Conservation (phyloP, 2,797 vertebrate genomes). For the Eidolon dupreanum region DNA sequence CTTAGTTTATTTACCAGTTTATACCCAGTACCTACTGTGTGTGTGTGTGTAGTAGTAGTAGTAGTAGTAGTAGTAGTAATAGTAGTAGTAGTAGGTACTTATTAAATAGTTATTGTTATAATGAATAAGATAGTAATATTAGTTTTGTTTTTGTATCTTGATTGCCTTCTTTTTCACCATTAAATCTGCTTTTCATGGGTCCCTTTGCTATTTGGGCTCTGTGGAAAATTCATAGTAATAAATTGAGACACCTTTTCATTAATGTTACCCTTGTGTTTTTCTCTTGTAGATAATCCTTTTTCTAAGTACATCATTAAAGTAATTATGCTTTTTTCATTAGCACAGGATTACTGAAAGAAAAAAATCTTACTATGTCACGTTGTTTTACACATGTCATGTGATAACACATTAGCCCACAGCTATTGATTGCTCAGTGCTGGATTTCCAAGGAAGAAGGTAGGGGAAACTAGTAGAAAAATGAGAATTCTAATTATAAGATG, state of each 20-base stretch:
- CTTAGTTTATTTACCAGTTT: not conserved
- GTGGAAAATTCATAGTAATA: conserved; percentile 25
- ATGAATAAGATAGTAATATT: not conserved
- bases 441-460: conserved; percentile 87
- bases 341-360: conserved; percentile 82
- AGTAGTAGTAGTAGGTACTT: not conserved
- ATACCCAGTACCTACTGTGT: not conserved
- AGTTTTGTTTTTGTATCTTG: not conserved
- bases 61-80: too few species aligned
- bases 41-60: not conserved
- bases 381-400: conserved; percentile 65
- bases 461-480: conserved; percentile 88
- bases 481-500: conserved; percentile 83
- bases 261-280: conserved; percentile 39
- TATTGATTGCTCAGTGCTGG: conserved; percentile 81
- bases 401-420: conserved; percentile 81
- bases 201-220: not conserved
- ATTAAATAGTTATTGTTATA: not conserved
- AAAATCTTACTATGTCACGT: conserved; percentile 68
- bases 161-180: not conserved
- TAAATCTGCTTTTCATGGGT: not conserved
- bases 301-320: conserved; percentile 71
- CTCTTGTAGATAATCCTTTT: conserved; percentile 59
- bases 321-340: conserved; percentile 67
- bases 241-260: conserved; percentile 53